Evolutionary conservation across 1,140 invertebrate species (phyloP).

Genomic region (Mylabris phalerata): DNA sequence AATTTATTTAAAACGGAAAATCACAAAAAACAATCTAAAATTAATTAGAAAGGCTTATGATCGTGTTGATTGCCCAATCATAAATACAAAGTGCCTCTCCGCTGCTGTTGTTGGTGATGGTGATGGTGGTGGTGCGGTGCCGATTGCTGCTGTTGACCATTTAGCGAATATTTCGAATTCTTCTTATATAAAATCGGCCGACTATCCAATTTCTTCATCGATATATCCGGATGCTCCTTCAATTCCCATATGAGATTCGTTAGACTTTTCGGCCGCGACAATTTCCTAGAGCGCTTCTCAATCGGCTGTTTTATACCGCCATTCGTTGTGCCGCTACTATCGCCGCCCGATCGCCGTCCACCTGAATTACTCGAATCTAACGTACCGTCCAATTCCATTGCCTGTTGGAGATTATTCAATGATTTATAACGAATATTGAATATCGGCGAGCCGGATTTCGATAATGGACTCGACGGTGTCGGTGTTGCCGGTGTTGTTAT

Average conservation of each 20-base stretch:
- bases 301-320: conserved; percentile 66
- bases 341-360: conserved; percentile 64
- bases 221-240: conserved; percentile 38
- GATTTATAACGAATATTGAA: conserved; percentile 81
- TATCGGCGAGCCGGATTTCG: conserved; percentile 66
- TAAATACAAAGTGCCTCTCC: neutral
- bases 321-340: conserved; percentile 49
- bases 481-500: too few species aligned
- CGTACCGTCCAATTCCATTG: conserved; percentile 70
- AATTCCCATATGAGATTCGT: conserved; percentile 77
- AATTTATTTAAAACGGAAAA: conserved; percentile 10
- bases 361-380: conserved; percentile 83
- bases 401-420: conserved; percentile 68
- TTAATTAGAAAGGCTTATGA: conserved; percentile 19
- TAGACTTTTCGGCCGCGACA: conserved; percentile 72
- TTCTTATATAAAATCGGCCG: conserved; percentile 39
- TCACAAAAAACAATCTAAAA: conserved; percentile 28
- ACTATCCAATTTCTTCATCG: conserved; percentile 37
- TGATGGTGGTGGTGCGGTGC: neutral
- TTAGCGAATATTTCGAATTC: conserved; percentile 37
- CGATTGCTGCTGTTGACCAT: conserved; percentile 23
- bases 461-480: conserved; percentile 52
- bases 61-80: conserved; percentile 7
- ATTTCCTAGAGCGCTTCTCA: conserved; percentile 68
- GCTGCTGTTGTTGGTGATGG: neutral